Evolutionary conservation across 2,888 invertebrate genomes (phyloP).

Genomic region (Sinotaia quadrata): DNA sequence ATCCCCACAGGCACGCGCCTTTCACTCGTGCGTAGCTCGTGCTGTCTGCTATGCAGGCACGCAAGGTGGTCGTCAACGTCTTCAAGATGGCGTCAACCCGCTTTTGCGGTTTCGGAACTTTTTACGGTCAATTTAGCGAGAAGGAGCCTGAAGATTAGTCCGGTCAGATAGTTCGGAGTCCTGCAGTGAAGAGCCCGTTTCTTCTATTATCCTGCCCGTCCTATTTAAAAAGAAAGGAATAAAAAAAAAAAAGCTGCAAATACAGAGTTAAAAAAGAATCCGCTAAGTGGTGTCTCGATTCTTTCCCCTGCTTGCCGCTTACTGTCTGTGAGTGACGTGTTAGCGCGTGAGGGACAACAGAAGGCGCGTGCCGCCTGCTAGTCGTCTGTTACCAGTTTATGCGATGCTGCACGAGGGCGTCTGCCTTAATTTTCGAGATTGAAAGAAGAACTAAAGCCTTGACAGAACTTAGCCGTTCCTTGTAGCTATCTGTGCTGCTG

Average conservation of each 20-base stretch:
- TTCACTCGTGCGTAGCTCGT: too few relatives aligned
- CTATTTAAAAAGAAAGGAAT: too few relatives aligned
- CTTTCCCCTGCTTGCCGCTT: too few relatives aligned
- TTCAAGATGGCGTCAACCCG: background rate
- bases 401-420: background rate
- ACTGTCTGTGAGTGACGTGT: background rate
- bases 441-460: constrained; percentile 11
- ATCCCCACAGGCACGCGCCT: too few relatives aligned
- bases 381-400: constrained; percentile 9
- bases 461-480: background rate
- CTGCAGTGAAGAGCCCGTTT: too few relatives aligned
- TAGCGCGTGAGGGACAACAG: background rate
- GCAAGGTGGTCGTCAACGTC: background rate
- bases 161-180: too few relatives aligned
- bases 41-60: too few relatives aligned
- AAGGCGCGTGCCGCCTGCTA: constrained; percentile 11
- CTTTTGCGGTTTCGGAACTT: background rate
- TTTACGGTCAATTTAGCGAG: background rate
- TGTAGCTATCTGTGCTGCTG: too few relatives aligned
- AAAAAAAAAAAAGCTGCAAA: too few relatives aligned
- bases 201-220: too few relatives aligned
- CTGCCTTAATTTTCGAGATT: constrained; percentile 8
- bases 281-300: background rate
- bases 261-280: too few relatives aligned
- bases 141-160: background rate